phyloP scores from a whole-genome alignment of 2,888 invertebrate genomes.

The Agrochola circellaris region DNA sequence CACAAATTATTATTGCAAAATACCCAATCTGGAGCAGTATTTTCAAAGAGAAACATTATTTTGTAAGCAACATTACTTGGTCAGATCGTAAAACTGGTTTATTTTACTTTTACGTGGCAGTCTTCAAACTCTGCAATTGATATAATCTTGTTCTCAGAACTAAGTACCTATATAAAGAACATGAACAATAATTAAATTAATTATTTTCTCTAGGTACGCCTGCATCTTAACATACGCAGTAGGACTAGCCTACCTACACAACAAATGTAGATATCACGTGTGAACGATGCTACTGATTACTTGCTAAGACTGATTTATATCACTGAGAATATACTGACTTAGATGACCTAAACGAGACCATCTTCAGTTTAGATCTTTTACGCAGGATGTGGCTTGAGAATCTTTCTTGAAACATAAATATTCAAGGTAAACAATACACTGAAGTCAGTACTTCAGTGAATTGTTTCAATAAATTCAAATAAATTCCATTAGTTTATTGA shows the following conservation, averaged over 20 bases:
- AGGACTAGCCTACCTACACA: neutral
- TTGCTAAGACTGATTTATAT: neutral
- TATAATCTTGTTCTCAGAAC: constrained; percentile 14
- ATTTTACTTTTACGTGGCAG: neutral
- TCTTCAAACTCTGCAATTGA: neutral
- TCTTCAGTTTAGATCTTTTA: neutral
- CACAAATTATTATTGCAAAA: neutral
- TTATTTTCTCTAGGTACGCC: constrained; percentile 24
- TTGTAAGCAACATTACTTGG: neutral
- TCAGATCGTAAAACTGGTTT: constrained; percentile 8
- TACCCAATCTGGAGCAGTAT: neutral
- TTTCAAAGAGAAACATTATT: neutral
- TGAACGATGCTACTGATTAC: constrained; percentile 11
- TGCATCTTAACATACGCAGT: neutral
- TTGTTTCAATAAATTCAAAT: no score
- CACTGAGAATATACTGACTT: neutral
- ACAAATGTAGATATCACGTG: constrained; percentile 10
- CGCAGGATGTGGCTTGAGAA: neutral
- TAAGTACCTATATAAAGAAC: neutral
- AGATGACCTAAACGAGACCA: no score
- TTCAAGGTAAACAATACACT: neutral
- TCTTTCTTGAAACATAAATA: neutral
- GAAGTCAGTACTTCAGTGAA: neutral
- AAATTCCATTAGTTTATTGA: no score
- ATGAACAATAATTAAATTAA: constrained; percentile 4